These are phyloP conservation scores for Bubo bubo DNA, from an alignment of 2,113 vertebrate genomes.

Conservation along the genomic window DNA sequence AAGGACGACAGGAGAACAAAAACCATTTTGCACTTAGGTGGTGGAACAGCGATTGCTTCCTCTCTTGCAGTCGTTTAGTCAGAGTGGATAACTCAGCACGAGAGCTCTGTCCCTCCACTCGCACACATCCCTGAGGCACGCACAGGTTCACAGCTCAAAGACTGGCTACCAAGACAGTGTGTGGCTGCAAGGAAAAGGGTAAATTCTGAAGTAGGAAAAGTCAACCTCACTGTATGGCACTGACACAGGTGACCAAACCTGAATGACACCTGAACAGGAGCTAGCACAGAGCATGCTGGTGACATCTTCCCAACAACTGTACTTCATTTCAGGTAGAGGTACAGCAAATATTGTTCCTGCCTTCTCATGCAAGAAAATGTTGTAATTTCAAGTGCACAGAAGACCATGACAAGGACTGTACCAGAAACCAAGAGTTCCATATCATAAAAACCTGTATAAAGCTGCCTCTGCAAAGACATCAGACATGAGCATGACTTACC, in stretches of 20 bases:
- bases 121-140: not conserved
- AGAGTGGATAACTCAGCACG: not conserved
- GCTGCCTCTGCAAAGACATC: not conserved
- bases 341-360: not conserved
- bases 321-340: not conserved
- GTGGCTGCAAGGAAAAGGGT: not conserved
- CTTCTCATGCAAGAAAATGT: not conserved
- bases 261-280: not conserved
- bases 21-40: not conserved
- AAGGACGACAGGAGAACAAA: not conserved
- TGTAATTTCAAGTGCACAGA: not conserved
- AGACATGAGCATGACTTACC: conserved; percentile 56
- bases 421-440: not conserved
- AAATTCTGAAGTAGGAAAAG: not conserved
- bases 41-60: not conserved
- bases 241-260: not conserved
- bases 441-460: not conserved
- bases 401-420: not conserved
- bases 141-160: not conserved
- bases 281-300: not conserved
- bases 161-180: not conserved
- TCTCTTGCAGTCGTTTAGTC: not conserved
- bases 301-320: not conserved
- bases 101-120: not conserved
- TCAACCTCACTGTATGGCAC: not conserved